A percentile compares a stretch with the other conserved stretches of the same genome.
Conservation (phyloP, 2,888 invertebrate genomes). For the Folsomia manolachei region DNA sequence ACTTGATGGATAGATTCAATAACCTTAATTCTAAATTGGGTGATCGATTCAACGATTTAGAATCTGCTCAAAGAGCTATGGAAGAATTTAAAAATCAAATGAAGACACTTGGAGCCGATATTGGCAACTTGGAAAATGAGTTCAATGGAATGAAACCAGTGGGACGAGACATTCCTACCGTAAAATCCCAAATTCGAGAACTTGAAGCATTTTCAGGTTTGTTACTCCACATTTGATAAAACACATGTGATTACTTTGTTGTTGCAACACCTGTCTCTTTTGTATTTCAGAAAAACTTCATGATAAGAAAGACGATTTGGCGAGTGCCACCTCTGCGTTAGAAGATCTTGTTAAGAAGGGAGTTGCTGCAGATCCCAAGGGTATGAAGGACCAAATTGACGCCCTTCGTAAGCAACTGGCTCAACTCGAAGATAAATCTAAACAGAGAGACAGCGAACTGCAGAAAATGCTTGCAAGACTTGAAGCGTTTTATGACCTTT, state of each 20-base stretch:
- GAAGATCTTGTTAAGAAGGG: slow-evolving; percentile 79
- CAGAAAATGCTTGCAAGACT: slow-evolving; percentile 73
- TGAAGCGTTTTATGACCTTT: slow-evolving; percentile 78
- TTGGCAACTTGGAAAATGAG: slow-evolving; percentile 77
- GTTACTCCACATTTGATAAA: no score
- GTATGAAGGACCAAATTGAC: slow-evolving; percentile 73
- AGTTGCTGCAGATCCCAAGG: slow-evolving; percentile 76
- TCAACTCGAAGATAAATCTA: slow-evolving; percentile 75
- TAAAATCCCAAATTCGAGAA: slow-evolving; percentile 79
- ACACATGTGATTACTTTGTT: no score
- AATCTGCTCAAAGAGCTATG: slow-evolving; percentile 81
- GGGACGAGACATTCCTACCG: slow-evolving; percentile 80
- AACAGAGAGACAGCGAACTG: slow-evolving; percentile 73
- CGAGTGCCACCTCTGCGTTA: slow-evolving; percentile 68
- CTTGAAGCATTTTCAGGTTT: slow-evolving; percentile 58
- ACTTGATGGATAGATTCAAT: slow-evolving; percentile 70
- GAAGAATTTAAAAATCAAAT: slow-evolving; percentile 84
- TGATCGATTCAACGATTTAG: slow-evolving; percentile 73
- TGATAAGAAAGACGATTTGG: slow-evolving; percentile 55
- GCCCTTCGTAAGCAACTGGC: slow-evolving; percentile 74
- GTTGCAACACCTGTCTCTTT: no score
- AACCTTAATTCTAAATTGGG: slow-evolving; percentile 74
- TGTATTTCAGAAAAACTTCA: slow-evolving; percentile 53
- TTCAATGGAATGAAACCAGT: slow-evolving; percentile 81
- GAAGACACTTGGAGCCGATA: slow-evolving; percentile 71